phyloP scores from a whole-genome alignment of 2,888 invertebrate species.

The Epirrita christyi region DNA sequence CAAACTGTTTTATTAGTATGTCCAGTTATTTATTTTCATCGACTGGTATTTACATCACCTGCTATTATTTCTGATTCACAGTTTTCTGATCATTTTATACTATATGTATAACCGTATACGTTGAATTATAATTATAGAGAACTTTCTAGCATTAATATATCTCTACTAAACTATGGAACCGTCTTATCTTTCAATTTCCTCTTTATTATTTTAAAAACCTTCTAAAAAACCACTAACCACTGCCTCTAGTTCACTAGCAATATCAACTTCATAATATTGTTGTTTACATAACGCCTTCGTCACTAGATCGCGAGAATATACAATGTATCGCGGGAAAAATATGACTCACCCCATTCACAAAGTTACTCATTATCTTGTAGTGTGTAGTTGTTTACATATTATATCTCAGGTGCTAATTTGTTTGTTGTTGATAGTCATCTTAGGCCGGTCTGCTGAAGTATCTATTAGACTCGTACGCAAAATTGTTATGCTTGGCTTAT shows the following conservation, averaged over 20 bases:
- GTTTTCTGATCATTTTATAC: no score
- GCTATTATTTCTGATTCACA: no score
- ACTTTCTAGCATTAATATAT: no score
- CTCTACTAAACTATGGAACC: no score
- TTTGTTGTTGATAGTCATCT: constrained; percentile 36
- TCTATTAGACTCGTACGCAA: neutral
- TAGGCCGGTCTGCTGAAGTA: constrained; percentile 7
- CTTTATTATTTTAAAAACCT: no score
- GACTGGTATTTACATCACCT: no score
- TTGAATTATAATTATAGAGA: no score
- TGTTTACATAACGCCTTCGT: constrained; percentile 27
- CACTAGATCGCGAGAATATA: constrained; percentile 42
- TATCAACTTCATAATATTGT: constrained; percentile 12
- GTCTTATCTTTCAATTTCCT: no score
- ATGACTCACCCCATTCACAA: constrained; percentile 57
- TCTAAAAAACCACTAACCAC: no score
- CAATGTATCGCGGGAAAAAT: constrained; percentile 47
- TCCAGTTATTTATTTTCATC: no score
- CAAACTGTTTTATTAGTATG: no score
- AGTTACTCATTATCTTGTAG: constrained; percentile 40
- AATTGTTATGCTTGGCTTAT: neutral
- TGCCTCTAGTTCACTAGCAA: constrained; percentile 4
- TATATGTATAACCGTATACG: no score
- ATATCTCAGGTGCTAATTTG: constrained; percentile 45
- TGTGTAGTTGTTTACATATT: constrained; percentile 33